Evolutionary conservation across 2,113 vertebrate species (phyloP).

Genomic region (Tachysurus vachellii): DNA sequence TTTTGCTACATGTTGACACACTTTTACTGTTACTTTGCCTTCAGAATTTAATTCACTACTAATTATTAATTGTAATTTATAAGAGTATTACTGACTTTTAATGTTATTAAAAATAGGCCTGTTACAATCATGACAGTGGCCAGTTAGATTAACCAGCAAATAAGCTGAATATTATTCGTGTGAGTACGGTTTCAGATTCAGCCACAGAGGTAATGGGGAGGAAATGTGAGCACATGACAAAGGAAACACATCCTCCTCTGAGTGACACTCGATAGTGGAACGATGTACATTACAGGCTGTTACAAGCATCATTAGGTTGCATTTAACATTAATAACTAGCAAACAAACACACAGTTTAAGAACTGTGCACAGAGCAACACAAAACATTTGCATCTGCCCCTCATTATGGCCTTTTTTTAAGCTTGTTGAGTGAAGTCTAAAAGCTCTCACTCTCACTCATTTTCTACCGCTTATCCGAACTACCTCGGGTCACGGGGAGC

Average conservation of each 20-base stretch:
- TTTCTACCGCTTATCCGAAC: no score
- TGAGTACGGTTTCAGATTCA: neutral
- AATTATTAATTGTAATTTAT: neutral
- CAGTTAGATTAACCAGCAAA: neutral
- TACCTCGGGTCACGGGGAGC: no score
- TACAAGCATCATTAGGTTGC: neutral
- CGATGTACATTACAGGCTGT: neutral
- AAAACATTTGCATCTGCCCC: neutral
- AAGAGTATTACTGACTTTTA: neutral
- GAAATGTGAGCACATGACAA: no score
- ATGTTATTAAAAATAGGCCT: neutral
- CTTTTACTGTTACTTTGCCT: neutral
- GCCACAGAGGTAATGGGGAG: no score
- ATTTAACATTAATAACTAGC: neutral
- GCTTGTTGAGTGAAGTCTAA: neutral
- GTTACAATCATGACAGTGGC: neutral
- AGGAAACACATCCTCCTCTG: no score
- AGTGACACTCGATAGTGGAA: neutral
- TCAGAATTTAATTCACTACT: neutral
- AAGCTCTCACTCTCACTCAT: no score
- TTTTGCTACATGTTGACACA: neutral
- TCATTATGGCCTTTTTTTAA: neutral
- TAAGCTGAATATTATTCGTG: neutral
- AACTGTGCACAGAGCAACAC: neutral
- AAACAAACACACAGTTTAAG: neutral